phyloP scores from a whole-genome alignment of 1,140 invertebrate species.

The Diabrotica virgifera region DNA sequence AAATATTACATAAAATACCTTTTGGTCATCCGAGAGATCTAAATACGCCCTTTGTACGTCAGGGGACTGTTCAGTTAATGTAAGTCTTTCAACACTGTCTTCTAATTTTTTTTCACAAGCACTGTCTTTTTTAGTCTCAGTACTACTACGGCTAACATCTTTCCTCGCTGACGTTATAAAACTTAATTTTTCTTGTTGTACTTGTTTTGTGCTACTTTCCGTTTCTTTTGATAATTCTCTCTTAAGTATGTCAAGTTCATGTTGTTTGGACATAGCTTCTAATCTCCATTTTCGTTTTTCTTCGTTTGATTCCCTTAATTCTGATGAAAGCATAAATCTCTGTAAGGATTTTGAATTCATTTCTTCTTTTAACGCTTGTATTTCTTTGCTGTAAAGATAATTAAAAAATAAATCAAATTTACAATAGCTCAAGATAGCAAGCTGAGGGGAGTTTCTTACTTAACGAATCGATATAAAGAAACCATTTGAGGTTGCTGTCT shows the following conservation, averaged over 20 bases:
- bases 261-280: constrained; percentile 1
- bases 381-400: constrained; percentile 10
- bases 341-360: neutral
- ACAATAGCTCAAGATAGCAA: too few relatives aligned
- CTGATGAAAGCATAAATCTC: neutral
- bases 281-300: constrained; percentile 11
- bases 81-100: neutral
- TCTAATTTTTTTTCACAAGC: neutral
- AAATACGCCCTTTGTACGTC: too few relatives aligned
- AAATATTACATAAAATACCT: too few relatives aligned
- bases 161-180: too few relatives aligned
- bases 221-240: neutral
- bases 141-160: too few relatives aligned
- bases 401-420: neutral
- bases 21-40: too few relatives aligned
- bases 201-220: too few relatives aligned
- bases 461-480: too few relatives aligned
- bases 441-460: too few relatives aligned
- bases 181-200: too few relatives aligned
- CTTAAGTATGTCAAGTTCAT: constrained; percentile 12
- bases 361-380: constrained; percentile 4
- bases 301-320: constrained; percentile 10
- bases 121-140: neutral
- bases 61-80: neutral
- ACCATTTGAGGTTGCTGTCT: too few relatives aligned